Percentiles rank a stretch among this genome's conserved stretches.
These are phyloP conservation scores for Sphaerophoria taeniata DNA, from an alignment of 2,888 invertebrate species.

Conservation along the genomic window DNA sequence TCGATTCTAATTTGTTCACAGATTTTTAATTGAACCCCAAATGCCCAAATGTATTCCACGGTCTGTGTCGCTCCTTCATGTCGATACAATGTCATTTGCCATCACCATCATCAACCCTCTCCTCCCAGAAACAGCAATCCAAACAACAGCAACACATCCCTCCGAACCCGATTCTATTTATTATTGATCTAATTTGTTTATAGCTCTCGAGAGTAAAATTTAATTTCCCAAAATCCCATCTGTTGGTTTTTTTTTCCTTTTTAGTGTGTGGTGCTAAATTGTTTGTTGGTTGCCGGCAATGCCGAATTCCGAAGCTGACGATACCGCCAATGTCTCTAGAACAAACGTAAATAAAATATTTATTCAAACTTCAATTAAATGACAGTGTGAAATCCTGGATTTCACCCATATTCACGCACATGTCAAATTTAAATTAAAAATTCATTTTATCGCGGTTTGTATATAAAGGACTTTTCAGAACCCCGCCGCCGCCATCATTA, in stretches of 20 bases:
- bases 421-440: slow-evolving; percentile 63
- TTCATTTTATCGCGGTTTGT: slow-evolving; percentile 39
- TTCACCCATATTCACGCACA: slow-evolving; percentile 25
- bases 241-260: slow-evolving; percentile 1
- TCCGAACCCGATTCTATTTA: slow-evolving; percentile 38
- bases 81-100: neutral
- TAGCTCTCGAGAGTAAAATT: slow-evolving; percentile 50
- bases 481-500: neutral
- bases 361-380: slow-evolving; percentile 65
- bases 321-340: slow-evolving; percentile 2
- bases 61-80: too few species aligned
- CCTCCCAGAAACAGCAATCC: too few species aligned
- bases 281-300: neutral
- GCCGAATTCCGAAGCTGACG: neutral
- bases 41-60: slow-evolving; percentile 24
- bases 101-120: neutral
- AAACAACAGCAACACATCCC: neutral
- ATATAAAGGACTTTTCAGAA: slow-evolving; percentile 2
- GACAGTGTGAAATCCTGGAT: slow-evolving; percentile 52
- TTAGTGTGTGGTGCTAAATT: neutral
- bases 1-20: slow-evolving; percentile 30
- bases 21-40: slow-evolving; percentile 43
- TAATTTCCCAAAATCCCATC: slow-evolving; percentile 54
- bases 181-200: slow-evolving; percentile 71
- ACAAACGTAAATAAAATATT: slow-evolving; percentile 64